These are phyloP conservation scores for Acleris literana DNA, from an alignment of 2,888 invertebrate species.

Conservation along the genomic window DNA sequence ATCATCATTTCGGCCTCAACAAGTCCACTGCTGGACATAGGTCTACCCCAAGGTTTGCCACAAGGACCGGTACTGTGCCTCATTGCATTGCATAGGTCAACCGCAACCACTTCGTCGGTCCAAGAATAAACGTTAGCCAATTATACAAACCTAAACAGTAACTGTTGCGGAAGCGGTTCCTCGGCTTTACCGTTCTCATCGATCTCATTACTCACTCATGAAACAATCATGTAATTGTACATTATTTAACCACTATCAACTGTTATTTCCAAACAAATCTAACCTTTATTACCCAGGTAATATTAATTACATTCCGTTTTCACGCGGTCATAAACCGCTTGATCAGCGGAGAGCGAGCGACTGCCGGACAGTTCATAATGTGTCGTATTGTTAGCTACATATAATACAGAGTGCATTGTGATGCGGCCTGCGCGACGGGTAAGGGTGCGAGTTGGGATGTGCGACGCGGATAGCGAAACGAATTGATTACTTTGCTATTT, in stretches of 20 bases:
- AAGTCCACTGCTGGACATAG: too few relatives aligned
- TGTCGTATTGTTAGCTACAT: slow-evolving; percentile 21
- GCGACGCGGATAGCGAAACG: slow-evolving; percentile 6
- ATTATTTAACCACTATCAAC: too few relatives aligned
- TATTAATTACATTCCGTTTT: neutral
- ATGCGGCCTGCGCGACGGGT: slow-evolving; percentile 9
- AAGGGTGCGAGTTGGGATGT: neutral
- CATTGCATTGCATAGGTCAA: too few relatives aligned
- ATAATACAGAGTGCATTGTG: slow-evolving; percentile 28
- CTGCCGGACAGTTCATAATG: slow-evolving; percentile 8
- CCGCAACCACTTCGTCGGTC: too few relatives aligned
- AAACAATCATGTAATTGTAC: neutral
- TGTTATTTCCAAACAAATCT: too few relatives aligned
- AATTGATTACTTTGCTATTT: neutral
- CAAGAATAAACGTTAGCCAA: neutral
- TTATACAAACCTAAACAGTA: slow-evolving; percentile 31
- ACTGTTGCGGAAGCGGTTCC: slow-evolving; percentile 33
- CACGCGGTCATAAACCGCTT: neutral
- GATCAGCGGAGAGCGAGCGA: neutral
- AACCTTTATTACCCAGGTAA: too few relatives aligned
- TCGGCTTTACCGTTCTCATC: slow-evolving; percentile 11
- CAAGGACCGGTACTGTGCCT: too few relatives aligned
- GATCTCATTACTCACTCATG: too few relatives aligned
- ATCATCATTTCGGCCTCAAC: too few relatives aligned
- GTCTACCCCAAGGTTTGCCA: too few relatives aligned